These are phyloP conservation scores for Melanotaenia boesemani DNA, from an alignment of 2,797 vertebrate genomes.

Conservation along the genomic window DNA sequence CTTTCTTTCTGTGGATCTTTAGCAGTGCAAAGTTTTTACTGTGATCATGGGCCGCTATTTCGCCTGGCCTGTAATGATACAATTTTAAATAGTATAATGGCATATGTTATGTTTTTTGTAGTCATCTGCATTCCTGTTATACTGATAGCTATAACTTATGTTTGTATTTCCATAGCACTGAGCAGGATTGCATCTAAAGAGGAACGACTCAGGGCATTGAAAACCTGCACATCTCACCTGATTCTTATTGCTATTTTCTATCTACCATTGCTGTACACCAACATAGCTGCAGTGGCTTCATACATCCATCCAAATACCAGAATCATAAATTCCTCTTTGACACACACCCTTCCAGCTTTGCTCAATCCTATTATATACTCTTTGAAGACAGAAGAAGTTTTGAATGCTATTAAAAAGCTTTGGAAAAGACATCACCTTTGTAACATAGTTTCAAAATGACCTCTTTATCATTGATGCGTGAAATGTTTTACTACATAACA, in stretches of 20 bases:
- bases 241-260: slow-evolving; percentile 69
- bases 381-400: slow-evolving; percentile 73
- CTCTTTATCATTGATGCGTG: neutral
- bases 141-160: slow-evolving; percentile 4
- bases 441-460: neutral
- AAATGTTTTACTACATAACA: too few species aligned
- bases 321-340: slow-evolving; percentile 64
- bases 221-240: slow-evolving; percentile 73
- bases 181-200: slow-evolving; percentile 52
- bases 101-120: neutral
- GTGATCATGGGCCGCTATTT: slow-evolving; percentile 66
- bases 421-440: neutral
- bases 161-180: slow-evolving; percentile 34
- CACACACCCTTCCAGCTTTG: slow-evolving; percentile 58
- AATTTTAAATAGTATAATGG: slow-evolving; percentile 20
- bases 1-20: slow-evolving; percentile 74
- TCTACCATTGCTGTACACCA: slow-evolving; percentile 49
- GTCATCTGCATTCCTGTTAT: neutral
- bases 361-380: slow-evolving; percentile 75
- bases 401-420: slow-evolving; percentile 50
- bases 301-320: slow-evolving; percentile 53
- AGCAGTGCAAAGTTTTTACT: slow-evolving; percentile 60
- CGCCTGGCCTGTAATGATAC: slow-evolving; percentile 64
- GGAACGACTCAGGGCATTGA: slow-evolving; percentile 59
- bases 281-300: slow-evolving; percentile 10